Evolutionary conservation across 92 coral and sea anemone genomes (phyloP).

Genomic region (Blastomussa wellsi): DNA sequence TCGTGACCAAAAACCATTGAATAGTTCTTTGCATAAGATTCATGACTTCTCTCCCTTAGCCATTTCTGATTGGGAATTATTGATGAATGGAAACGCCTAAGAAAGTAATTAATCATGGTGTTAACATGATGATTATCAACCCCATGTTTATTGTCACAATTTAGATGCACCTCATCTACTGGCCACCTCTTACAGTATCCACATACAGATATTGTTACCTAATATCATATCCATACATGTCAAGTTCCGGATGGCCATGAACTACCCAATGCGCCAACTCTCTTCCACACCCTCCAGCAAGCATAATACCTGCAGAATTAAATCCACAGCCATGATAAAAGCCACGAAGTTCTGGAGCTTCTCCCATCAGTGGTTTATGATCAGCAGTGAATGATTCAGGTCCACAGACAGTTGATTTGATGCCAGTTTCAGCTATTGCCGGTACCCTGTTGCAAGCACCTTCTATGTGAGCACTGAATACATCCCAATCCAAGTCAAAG

Average conservation of each 20-base stretch:
- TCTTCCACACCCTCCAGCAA: conserved; percentile 99
- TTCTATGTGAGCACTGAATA: conserved; percentile 93
- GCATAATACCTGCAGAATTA: conserved; percentile 95
- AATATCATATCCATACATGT: conserved; percentile 96
- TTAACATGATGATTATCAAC: too few species aligned
- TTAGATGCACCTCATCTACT: not conserved
- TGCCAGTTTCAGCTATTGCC: conserved; percentile 89
- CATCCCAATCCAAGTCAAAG: conserved; percentile 99
- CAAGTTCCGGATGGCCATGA: conserved; percentile 93
- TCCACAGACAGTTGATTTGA: conserved; percentile 98
- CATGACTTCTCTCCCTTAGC: conserved; percentile 94
- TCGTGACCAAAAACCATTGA: conserved; percentile 93
- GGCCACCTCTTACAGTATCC: too few species aligned
- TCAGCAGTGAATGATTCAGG: conserved; percentile 99
- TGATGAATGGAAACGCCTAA: conserved; percentile 92
- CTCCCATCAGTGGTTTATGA: conserved; percentile 97
- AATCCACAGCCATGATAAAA: conserved; percentile 97
- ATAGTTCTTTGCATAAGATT: conserved; percentile 96
- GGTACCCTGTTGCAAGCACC: conserved; percentile 96
- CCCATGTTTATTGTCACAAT: too few species aligned
- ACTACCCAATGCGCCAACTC: conserved; percentile 93
- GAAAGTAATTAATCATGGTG: not conserved
- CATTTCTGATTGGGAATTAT: conserved; percentile 81
- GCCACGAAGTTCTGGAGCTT: conserved; percentile 92
- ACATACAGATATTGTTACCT: conserved; percentile 51